Evolutionary conservation across 53 echinoderm and acorn worm species (phyloP).

Genomic region (Holothuria scabra): DNA sequence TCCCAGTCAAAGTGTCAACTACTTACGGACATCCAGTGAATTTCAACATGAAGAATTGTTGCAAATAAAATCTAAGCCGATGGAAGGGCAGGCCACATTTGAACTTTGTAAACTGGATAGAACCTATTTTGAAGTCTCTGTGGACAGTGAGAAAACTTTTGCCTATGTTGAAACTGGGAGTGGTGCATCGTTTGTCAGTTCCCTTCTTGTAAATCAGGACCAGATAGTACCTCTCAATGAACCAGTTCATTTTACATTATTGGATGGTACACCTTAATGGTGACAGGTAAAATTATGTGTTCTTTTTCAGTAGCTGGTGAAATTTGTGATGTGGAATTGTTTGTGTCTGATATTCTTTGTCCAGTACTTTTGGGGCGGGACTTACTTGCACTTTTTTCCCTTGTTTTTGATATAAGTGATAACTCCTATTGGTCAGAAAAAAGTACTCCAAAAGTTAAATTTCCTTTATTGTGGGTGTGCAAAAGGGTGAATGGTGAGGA

Average conservation of each 20-base stretch:
- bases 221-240: not conserved
- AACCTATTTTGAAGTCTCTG: constrained; percentile 13
- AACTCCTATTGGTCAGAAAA: constrained; percentile 29
- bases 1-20: not conserved
- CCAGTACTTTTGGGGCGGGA: not conserved
- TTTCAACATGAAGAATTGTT: no score
- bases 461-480: not conserved
- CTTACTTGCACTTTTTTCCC: not conserved
- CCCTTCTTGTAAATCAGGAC: no score
- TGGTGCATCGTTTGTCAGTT: no score
- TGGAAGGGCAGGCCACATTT: no score
- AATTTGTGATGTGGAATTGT: not conserved
- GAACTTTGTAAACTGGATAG: constrained; percentile 16
- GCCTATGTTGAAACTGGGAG: constrained; percentile 3
- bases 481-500: no score
- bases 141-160: constrained; percentile 2
- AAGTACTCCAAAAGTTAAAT: not conserved
- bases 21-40: not conserved
- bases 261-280: not conserved
- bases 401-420: constrained; percentile 12
- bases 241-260: not conserved
- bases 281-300: not conserved
- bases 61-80: no score
- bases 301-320: not conserved
- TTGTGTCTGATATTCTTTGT: constrained; percentile 4